phyloP scores from a whole-genome alignment of 2,888 invertebrate genomes.

The Gnatocerus cornutus region DNA sequence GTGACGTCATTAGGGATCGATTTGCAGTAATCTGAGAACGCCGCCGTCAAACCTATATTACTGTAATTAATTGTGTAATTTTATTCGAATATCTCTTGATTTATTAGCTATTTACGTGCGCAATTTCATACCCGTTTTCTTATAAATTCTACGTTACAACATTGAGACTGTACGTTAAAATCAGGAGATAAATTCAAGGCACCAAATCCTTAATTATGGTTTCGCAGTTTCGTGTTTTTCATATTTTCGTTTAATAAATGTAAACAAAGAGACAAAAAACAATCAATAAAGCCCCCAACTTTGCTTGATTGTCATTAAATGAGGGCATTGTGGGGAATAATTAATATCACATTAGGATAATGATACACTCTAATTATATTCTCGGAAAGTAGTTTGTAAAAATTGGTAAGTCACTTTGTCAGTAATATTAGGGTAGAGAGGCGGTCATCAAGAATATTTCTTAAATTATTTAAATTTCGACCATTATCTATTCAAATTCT shows the following conservation, averaged over 20 bases:
- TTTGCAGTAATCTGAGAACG: constrained; percentile 2
- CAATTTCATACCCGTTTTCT: constrained; percentile 14
- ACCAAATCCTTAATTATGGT: too few species aligned
- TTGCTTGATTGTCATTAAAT: background rate
- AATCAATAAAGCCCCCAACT: background rate
- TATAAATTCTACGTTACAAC: constrained; percentile 7
- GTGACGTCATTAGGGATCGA: constrained; percentile 27
- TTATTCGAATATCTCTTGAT: constrained; percentile 35
- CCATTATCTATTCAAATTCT: constrained; percentile 42
- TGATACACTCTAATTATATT: constrained; percentile 4
- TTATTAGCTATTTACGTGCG: constrained; percentile 45
- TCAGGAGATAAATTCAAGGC: too few species aligned
- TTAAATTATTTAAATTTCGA: constrained; percentile 31
- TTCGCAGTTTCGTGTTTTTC: too few species aligned
- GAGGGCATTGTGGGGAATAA: background rate
- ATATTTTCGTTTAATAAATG: too few species aligned
- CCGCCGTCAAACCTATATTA: constrained; percentile 6
- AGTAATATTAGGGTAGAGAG: background rate
- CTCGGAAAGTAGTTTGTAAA: constrained; percentile 1
- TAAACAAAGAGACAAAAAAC: background rate
- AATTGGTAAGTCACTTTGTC: background rate
- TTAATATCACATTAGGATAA: constrained; percentile 36
- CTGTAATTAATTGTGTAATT: constrained; percentile 41
- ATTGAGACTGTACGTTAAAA: constrained; percentile 2
- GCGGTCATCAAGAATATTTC: constrained; percentile 15